phyloP scores from a whole-genome alignment of 2,113 vertebrate species.

The Antigone vipio region DNA sequence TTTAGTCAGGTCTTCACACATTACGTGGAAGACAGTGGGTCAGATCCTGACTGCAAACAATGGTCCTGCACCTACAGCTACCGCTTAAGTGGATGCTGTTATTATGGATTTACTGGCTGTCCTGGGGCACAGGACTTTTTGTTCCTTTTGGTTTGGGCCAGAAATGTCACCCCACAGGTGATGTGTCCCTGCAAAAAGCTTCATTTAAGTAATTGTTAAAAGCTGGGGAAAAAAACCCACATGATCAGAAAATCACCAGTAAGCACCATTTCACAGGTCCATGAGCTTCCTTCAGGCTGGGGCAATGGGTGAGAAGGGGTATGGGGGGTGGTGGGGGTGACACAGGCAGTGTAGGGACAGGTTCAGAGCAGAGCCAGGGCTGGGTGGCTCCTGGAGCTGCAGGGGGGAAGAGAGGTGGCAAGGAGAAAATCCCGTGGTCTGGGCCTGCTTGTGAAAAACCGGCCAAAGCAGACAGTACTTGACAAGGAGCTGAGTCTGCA shows the following conservation, averaged over 20 bases:
- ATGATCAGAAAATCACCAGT: background rate
- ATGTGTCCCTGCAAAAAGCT: background rate
- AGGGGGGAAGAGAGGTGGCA: too few relatives aligned
- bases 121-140: background rate
- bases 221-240: rapidly evolving
- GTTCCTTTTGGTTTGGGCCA: background rate
- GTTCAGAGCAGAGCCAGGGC: background rate
- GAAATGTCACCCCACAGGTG: background rate
- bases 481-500: background rate
- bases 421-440: background rate
- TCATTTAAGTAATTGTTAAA: background rate
- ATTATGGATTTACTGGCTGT: background rate
- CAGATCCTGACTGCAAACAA: background rate
- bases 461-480: background rate
- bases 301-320: background rate
- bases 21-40: rapidly evolving
- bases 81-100: background rate
- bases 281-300: background rate
- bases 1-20: background rate
- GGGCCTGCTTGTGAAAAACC: background rate
- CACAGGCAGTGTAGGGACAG: background rate
- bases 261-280: background rate
- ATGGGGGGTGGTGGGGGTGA: background rate
- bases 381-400: background rate
- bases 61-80: background rate